A percentile compares a stretch with the other conserved stretches of the same genome.
These are phyloP conservation scores for Nanorana parkeri DNA, from an alignment of 2,113 vertebrate species.

Conservation along the genomic window DNA sequence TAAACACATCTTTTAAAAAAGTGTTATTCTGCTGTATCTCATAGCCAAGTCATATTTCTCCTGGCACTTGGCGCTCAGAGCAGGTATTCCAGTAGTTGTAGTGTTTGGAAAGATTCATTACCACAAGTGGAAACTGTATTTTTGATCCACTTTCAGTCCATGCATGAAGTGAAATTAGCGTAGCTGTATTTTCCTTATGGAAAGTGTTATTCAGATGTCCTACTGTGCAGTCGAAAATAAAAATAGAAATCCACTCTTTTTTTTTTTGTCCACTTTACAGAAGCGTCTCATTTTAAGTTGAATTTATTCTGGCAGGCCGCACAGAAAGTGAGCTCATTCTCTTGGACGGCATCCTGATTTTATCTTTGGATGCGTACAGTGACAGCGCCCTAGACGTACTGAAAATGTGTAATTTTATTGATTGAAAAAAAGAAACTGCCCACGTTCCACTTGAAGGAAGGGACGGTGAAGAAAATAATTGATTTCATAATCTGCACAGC, in stretches of 20 bases:
- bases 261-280: slow-evolving; percentile 41
- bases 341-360: slow-evolving; percentile 17
- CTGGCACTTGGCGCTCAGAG: background rate
- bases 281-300: slow-evolving; percentile 31
- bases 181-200: slow-evolving; percentile 38
- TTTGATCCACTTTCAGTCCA: background rate
- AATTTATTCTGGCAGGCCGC: slow-evolving; percentile 10
- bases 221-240: slow-evolving; percentile 22
- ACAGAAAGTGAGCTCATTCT: slow-evolving; percentile 20
- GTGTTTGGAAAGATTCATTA: slow-evolving; percentile 26
- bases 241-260: slow-evolving; percentile 13
- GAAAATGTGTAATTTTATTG: background rate
- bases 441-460: background rate
- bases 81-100: slow-evolving; percentile 33
- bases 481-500: background rate
- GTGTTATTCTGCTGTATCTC: background rate
- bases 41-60: background rate
- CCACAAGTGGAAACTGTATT: slow-evolving; percentile 44
- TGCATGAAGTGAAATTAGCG: slow-evolving; percentile 1
- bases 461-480: background rate
- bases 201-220: slow-evolving; percentile 54
- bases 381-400: slow-evolving; percentile 8
- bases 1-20: slow-evolving; percentile 24
- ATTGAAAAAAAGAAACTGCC: background rate
- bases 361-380: slow-evolving; percentile 10